Base-by-base conservation (phyloP, 2,113 vertebrate species). In the Motacilla alba region DNA sequence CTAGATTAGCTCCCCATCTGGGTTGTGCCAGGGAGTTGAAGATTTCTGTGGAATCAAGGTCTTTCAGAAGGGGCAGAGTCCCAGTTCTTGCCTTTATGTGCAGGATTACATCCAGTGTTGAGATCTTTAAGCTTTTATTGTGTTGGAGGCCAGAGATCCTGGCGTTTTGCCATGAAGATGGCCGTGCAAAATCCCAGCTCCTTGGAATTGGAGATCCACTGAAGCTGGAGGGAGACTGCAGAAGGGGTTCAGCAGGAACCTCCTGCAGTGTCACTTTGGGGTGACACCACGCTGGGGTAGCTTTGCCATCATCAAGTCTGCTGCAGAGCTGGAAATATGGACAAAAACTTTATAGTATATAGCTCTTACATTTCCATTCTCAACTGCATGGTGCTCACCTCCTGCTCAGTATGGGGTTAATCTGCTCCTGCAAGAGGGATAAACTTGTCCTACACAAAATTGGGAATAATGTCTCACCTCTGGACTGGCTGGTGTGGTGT, bases 381-480 rank as follows among this genome's bases (percentile, higher is more conserved):
- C 11, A 7, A 39, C n/a, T 56, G 27, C 3, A 0, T 5, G 26
- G 17, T 30, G 13, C 39, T 87, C 39, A 2, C 15, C 31, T 80
- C 56, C 44, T 7, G 5, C 47, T 70, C 58, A 30, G 1, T 3
- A 3, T 0, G 0, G 50, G 53, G 5, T 60, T 70, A 22, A 58
- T 44, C 52, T 68, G 41, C 44, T 49, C n/a, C 4, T 11, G 24
- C 37, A 9, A 28, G 66, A 53, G 55, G n/a, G 39, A 35, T 55
- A 19, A 26, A 56, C 6, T 14, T 75, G 16, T 83, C 41, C 41
- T 62, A 21, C 11, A 10, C 7, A 11, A 16, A 59, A 35, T 6
- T 74, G 13, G 59, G 43, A 58, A 2, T 47, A 26, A 5, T 35
- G 0, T 37, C 37, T 66, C 20, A 1, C 18, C 76, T 83, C 46